Evolutionary conservation across 2,797 vertebrate species (phyloP), one percentile per base, ranked within the genome.

Genomic region (Ctenopoma kingsleyae): DNA sequence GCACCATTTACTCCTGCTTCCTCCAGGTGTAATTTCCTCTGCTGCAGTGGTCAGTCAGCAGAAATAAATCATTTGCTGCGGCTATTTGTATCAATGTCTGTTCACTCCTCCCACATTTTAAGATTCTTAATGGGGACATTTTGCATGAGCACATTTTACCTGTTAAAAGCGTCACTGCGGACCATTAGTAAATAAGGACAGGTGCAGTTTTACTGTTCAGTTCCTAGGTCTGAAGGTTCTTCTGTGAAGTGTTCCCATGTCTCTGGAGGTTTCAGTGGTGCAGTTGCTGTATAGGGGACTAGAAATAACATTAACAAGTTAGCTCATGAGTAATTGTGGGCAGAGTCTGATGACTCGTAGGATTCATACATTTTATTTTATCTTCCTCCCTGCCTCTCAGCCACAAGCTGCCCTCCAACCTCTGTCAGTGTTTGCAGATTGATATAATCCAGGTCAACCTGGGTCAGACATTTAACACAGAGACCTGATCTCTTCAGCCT

Each of bases 401-500:
- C 64, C 49, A 17, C 16, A 17, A 2, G 47, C 63, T 10, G 19
- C 25, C 25, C n/a, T 40, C 43, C 17, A 23, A 23, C 16, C 13
- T 74, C 47, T 56, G 49, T 4, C 8, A 60, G 65, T 15, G 38
- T 38, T 68, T 59, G 25, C 67, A 70, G 69, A 71, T 75, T 62
- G 74, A 77, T 76, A 57, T 15, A 13, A 64, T 38, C 55, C 55
- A 57, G 82, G 73, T 79, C 44, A n/a, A 3, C 51, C 11, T 0
- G 36, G 76, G 63, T 80, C 76, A 50, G 68, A 69, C 48, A 8
- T 76, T 81, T 54, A 84, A 81, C 81, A 66, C 71, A 35, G 44
- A 82, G 79, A 72, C 49, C 50, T 22, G 64, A 75, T 77, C 70
- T 68, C 63, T 73, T 78, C 74, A 85, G 69, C 63, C 81, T 55